These are phyloP conservation scores for Pogonus chalceus DNA, from an alignment of 1,140 invertebrate genomes.

Conservation along the genomic window DNA sequence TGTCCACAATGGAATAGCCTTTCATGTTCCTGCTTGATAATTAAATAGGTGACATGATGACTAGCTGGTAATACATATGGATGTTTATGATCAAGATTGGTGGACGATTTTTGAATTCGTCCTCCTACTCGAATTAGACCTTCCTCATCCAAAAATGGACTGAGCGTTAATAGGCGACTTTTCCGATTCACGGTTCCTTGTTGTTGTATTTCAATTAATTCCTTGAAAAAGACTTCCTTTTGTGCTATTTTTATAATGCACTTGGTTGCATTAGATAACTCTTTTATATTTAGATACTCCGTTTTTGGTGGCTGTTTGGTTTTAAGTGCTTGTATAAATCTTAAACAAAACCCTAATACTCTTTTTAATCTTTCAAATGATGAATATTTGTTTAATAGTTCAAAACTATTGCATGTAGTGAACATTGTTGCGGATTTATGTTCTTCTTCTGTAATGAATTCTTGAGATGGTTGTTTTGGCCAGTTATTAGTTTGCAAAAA, in stretches of 20 bases:
- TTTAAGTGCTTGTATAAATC: too few relatives aligned
- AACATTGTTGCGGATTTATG: conserved; percentile 1
- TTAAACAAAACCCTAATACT: conserved; percentile 15
- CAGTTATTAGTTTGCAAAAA: conserved; percentile 8
- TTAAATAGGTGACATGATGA: conserved; percentile 26
- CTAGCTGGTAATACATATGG: conserved; percentile 31
- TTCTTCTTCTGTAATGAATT: conserved; percentile 10
- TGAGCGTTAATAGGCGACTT: conserved; percentile 20
- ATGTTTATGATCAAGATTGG: conserved; percentile 30
- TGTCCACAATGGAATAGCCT: conserved; percentile 29
- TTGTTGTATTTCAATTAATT: not conserved
- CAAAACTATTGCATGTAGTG: conserved; percentile 8
- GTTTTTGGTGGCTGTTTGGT: conserved; percentile 10
- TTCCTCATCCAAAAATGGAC: conserved; percentile 29
- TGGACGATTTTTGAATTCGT: conserved; percentile 24
- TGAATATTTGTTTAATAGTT: conserved; percentile 13
- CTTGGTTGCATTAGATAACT: not conserved
- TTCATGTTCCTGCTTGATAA: conserved; percentile 29
- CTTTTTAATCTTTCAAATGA: conserved; percentile 10
- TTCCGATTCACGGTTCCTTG: conserved; percentile 8
- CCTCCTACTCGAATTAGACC: conserved; percentile 35
- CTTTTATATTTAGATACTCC: not conserved
- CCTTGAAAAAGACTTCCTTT: not conserved
- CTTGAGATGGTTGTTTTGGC: not conserved
- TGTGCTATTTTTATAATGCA: not conserved